Base-by-base conservation (phyloP, 2,113 vertebrate species). In the Anser brachyrhynchus region DNA sequence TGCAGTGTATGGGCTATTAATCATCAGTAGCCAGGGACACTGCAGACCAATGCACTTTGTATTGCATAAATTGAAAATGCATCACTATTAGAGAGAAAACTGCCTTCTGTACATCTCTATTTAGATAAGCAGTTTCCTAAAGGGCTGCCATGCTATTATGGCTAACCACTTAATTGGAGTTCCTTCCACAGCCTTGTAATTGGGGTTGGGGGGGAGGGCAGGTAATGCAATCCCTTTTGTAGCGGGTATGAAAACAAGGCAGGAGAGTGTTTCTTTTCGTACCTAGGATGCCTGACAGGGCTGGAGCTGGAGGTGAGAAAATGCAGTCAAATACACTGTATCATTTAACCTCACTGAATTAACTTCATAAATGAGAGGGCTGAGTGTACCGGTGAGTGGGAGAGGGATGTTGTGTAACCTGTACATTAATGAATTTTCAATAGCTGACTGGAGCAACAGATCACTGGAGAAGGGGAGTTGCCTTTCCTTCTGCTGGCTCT, bases 1-100 rank as follows among this genome's bases (percentile, higher is more conserved):
- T 58, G 90, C 95, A 85, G 91, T 77, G 91, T 76, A 96, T 51
- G 92, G 95, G 93, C 96, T 97, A 98, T 98, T 98, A 97, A 98
- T 98, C 98, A 98, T 79, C 70, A 90, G 87, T 92, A 95, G 89
- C 89, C 89, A 94, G 96, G 97, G 96, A 97, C 62, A 83, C 96
- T 95, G 97, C 96, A 96, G 97, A 97, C 97, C 96, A 88, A 95
- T 93, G 96, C 95, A 95, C 96, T 97, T 96, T 95, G 95, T 94
- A 96, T 91, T 95, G 97, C 91, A 93, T 95, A 95, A 96, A 97
- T 97, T 97, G 97, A 97, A 98, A 97, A 96, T 94, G 95, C 93
- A 97, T 97, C 96, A 96, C 96, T 89, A 93, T 97, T 97, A 95
- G 96, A 55, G 89, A 85, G 92, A 89, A 96, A 90, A 91, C 90